Evolutionary conservation across 2,888 invertebrate genomes (phyloP).

Genomic region (Eudemis profundana): DNA sequence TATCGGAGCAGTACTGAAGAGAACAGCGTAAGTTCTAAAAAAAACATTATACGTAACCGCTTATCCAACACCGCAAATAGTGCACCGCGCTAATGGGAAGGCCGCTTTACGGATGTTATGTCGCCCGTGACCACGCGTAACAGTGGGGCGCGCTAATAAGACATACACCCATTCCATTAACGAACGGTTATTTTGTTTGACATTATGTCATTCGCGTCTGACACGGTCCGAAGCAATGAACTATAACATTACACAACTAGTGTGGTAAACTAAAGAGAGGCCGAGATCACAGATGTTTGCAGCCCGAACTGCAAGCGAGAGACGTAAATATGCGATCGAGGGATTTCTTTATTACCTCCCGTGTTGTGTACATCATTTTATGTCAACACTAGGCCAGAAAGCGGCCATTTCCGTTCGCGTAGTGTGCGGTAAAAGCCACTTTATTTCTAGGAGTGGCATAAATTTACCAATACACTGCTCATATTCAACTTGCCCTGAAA

Average conservation of each 20-base stretch:
- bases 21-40: slow-evolving; percentile 24
- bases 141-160: slow-evolving; percentile 30
- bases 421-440: too few relatives aligned
- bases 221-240: not conserved
- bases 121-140: slow-evolving; percentile 44
- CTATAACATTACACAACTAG: too few relatives aligned
- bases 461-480: too few relatives aligned
- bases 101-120: slow-evolving; percentile 44
- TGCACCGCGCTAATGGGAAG: slow-evolving; percentile 44
- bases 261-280: too few relatives aligned
- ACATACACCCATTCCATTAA: slow-evolving; percentile 21
- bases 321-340: too few relatives aligned
- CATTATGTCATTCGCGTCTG: slow-evolving; percentile 17
- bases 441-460: too few relatives aligned
- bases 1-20: not conserved
- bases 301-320: too few relatives aligned
- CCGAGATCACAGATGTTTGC: too few relatives aligned
- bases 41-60: slow-evolving; percentile 34
- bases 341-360: too few relatives aligned
- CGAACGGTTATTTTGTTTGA: not conserved
- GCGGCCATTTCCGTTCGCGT: too few relatives aligned
- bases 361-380: too few relatives aligned
- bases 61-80: slow-evolving; percentile 43
- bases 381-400: too few relatives aligned
- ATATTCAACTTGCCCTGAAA: slow-evolving; percentile 7